Percentiles rank a stretch among this genome's conserved stretches.
phyloP scores from a whole-genome alignment of 2,797 vertebrate species.

The Lates japonicus region DNA sequence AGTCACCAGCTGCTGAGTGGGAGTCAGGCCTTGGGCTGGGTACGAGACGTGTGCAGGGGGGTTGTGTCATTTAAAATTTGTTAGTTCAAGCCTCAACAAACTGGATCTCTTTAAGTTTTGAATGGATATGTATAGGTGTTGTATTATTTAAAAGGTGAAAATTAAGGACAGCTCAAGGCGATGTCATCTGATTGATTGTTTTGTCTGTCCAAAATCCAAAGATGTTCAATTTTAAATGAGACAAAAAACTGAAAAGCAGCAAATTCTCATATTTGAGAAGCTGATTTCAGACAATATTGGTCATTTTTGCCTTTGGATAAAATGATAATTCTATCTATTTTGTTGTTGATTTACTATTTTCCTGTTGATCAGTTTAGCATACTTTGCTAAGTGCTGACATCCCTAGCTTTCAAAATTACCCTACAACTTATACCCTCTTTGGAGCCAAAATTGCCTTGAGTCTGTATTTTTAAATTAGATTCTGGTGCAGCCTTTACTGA shows the following conservation, averaged over 20 bases:
- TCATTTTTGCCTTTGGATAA: neutral
- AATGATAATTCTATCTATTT: neutral
- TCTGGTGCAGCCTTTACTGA: neutral
- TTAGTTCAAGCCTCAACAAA: no score
- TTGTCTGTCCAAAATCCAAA: no score
- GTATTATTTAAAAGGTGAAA: no score
- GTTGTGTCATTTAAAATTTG: no score
- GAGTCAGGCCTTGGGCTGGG: neutral
- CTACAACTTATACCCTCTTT: no score
- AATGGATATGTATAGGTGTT: no score
- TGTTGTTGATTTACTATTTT: neutral
- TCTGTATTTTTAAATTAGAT: neutral
- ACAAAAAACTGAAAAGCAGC: neutral
- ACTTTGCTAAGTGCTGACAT: neutral
- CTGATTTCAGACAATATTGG: neutral
- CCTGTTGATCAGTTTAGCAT: neutral
- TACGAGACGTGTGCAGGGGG: no score
- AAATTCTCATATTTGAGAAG: neutral
- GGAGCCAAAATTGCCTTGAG: no score
- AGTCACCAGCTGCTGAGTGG: conserved; percentile 15
- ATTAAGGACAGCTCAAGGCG: no score
- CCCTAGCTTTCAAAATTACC: neutral
- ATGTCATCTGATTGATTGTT: no score
- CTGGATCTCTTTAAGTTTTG: no score
- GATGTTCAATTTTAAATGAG: no score